phyloP scores from a whole-genome alignment of 2,888 invertebrate genomes.

The Rhimphoctona megacephalus region DNA sequence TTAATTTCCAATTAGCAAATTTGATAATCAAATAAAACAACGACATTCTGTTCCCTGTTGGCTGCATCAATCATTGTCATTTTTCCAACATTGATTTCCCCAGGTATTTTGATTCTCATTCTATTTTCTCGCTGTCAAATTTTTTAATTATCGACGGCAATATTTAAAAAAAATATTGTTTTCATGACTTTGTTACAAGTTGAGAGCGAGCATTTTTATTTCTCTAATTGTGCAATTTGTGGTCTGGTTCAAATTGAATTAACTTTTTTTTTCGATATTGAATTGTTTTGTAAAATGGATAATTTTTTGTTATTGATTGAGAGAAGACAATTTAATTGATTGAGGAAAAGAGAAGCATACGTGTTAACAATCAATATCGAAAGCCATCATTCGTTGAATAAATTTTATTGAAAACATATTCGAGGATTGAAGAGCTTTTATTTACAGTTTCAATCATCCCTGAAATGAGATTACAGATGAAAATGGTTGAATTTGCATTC shows the following conservation, averaged over 20 bases:
- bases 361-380: background rate
- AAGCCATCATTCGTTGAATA: background rate
- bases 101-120: background rate
- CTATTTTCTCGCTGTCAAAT: background rate
- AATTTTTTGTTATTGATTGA: conserved; percentile 13
- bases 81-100: background rate
- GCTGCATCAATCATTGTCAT: background rate
- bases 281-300: conserved; percentile 1
- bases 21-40: background rate
- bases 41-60: background rate
- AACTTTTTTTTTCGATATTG: background rate
- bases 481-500: background rate
- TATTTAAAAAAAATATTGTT: background rate
- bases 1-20: background rate
- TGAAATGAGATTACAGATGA: background rate
- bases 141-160: background rate
- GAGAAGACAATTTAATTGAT: background rate
- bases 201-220: background rate
- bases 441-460: conserved; percentile 18
- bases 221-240: background rate
- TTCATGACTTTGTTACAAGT: background rate
- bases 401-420: background rate
- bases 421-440: background rate
- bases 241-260: background rate
- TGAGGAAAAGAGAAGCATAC: conserved; percentile 2